A percentile compares a stretch with the other conserved stretches of the same genome.
Evolutionary conservation across 1,140 invertebrate species (phyloP).

Genomic region (Mesaphorura yosii): DNA sequence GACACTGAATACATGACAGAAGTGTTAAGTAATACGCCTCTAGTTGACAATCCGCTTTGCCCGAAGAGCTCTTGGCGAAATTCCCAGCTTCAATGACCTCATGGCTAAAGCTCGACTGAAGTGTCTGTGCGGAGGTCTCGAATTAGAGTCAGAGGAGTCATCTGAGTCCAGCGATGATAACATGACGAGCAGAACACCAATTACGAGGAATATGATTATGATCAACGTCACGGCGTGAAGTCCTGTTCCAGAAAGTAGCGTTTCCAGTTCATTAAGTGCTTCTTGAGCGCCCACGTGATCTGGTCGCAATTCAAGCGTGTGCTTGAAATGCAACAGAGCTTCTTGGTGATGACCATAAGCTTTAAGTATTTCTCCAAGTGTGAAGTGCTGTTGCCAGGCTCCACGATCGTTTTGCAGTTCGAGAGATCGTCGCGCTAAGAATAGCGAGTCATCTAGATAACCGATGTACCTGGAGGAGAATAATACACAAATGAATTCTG

Average conservation of each 20-base stretch:
- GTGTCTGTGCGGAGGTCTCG: slow-evolving; percentile 58
- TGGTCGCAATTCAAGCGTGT: slow-evolving; percentile 64
- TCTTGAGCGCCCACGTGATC: slow-evolving; percentile 64
- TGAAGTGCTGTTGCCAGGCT: slow-evolving; percentile 82
- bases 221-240: slow-evolving; percentile 69
- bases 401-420: slow-evolving; percentile 66
- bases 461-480: slow-evolving; percentile 58
- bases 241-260: slow-evolving; percentile 51
- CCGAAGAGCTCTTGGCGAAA: slow-evolving; percentile 39
- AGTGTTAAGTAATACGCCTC: too few species aligned
- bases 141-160: slow-evolving; percentile 44
- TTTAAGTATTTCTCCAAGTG: slow-evolving; percentile 69
- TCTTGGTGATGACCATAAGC: slow-evolving; percentile 70
- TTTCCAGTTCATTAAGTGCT: slow-evolving; percentile 64
- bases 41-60: slow-evolving; percentile 27
- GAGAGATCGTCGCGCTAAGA: slow-evolving; percentile 59
- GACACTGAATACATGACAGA: too few species aligned
- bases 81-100: slow-evolving; percentile 43
- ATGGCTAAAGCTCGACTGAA: slow-evolving; percentile 77
- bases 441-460: slow-evolving; percentile 80
- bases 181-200: slow-evolving; percentile 67
- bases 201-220: slow-evolving; percentile 69
- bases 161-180: slow-evolving; percentile 56
- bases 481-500: too few species aligned
- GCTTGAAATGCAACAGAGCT: slow-evolving; percentile 56